phyloP scores from a whole-genome alignment of 2,888 invertebrate species.

The Crepidodera aurea region DNA sequence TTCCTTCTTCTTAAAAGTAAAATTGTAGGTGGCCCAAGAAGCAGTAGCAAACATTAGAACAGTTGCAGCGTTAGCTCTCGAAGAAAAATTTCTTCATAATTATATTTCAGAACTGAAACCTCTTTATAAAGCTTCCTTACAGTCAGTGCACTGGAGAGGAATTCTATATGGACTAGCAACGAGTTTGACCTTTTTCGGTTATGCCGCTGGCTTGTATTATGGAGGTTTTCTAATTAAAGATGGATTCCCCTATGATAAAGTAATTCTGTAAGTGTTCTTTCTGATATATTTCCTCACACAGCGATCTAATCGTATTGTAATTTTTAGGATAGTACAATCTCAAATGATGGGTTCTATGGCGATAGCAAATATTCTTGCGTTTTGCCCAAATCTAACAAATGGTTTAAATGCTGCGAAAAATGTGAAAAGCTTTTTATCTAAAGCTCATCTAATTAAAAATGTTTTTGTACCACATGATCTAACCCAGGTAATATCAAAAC shows the following conservation, averaged over 20 bases:
- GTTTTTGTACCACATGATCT: constrained; percentile 47
- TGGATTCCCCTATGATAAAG: constrained; percentile 67
- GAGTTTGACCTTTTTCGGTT: constrained; percentile 76
- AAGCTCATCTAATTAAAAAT: constrained; percentile 68
- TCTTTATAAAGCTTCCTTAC: constrained; percentile 67
- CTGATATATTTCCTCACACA: too few relatives aligned
- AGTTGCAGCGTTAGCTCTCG: constrained; percentile 76
- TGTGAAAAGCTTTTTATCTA: constrained; percentile 70
- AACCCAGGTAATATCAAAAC: constrained; percentile 53
- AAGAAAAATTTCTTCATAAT: constrained; percentile 70
- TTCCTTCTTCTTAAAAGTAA: too few relatives aligned
- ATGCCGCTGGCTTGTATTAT: constrained; percentile 76
- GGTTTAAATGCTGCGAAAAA: constrained; percentile 76
- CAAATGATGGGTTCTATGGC: constrained; percentile 75
- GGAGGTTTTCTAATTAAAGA: constrained; percentile 74
- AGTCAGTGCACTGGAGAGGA: constrained; percentile 72
- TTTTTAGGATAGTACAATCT: constrained; percentile 74
- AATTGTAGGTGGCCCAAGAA: constrained; percentile 74
- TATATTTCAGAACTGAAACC: constrained; percentile 70
- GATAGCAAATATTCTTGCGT: constrained; percentile 72
- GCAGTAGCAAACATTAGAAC: constrained; percentile 81
- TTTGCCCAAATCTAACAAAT: constrained; percentile 84
- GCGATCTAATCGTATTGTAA: too few relatives aligned
- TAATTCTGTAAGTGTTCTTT: constrained; percentile 71
- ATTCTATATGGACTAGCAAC: constrained; percentile 75